Evolutionary conservation across 2,888 invertebrate species (phyloP).

Genomic region (Oscheius myriophilus): DNA sequence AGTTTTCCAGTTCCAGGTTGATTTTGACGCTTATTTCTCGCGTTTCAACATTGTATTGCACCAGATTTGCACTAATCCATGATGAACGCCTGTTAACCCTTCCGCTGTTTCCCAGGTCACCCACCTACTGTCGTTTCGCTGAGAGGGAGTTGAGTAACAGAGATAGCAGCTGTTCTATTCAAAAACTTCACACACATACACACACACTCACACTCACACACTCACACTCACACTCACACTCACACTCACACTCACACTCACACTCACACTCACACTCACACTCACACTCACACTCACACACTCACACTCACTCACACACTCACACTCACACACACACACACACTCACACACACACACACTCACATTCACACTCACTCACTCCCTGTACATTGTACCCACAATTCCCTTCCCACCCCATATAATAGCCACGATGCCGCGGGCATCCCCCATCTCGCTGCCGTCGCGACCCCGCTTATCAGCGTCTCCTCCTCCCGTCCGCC

Average conservation of each 20-base stretch:
- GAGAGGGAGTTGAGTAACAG: too few relatives aligned
- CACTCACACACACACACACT: too few relatives aligned
- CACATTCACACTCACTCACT: background rate
- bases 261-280: too few relatives aligned
- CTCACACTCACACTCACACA: too few relatives aligned
- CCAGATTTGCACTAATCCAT: background rate
- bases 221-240: too few relatives aligned
- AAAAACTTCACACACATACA: too few relatives aligned
- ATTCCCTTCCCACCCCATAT: background rate
- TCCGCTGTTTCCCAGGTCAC: background rate
- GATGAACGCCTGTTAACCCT: too few relatives aligned
- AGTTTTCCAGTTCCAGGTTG: slow-evolving; percentile 6
- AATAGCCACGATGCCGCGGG: background rate
- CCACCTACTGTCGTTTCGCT: background rate
- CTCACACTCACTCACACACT: too few relatives aligned
- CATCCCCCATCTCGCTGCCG: background rate
- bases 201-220: too few relatives aligned
- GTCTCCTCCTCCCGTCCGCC: slow-evolving; percentile 17
- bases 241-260: too few relatives aligned
- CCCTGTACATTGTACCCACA: background rate
- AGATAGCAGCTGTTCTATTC: too few relatives aligned
- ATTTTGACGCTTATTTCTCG: slow-evolving; percentile 4
- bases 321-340: too few relatives aligned
- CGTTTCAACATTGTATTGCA: background rate
- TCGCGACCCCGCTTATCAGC: slow-evolving; percentile 19